Evolutionary conservation across 2,888 invertebrate species (phyloP).

Genomic region (Sicus ferrugineus): DNA sequence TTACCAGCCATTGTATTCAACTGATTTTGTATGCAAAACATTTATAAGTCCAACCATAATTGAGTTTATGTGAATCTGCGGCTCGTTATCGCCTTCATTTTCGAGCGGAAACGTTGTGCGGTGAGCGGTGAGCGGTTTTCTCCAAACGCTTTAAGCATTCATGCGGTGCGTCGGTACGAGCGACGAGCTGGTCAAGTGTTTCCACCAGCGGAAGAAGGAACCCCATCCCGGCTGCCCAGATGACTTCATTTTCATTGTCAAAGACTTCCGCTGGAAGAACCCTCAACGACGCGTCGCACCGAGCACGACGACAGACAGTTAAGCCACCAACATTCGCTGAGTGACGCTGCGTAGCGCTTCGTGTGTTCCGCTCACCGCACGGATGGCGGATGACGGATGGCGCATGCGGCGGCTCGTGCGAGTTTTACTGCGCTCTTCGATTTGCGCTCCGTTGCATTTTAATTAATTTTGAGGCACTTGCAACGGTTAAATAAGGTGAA

Average conservation of each 20-base stretch:
- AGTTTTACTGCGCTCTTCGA: constrained; percentile 8
- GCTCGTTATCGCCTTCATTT: too few species aligned
- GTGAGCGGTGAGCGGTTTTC: constrained; percentile 24
- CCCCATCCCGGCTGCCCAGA: constrained; percentile 23
- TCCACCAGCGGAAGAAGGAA: constrained; percentile 37
- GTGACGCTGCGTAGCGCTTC: neutral
- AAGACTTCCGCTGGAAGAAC: constrained; percentile 33
- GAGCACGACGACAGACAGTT: constrained; percentile 29
- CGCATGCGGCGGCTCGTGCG: neutral
- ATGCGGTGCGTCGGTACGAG: neutral
- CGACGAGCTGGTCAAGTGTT: constrained; percentile 8
- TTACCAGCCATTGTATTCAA: neutral
- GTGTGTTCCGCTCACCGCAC: neutral
- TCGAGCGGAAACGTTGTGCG: neutral
- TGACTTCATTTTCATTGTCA: constrained; percentile 34
- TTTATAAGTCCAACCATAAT: constrained; percentile 32
- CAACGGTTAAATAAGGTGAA: constrained; percentile 53
- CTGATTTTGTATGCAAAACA: constrained; percentile 29
- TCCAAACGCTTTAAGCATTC: constrained; percentile 16
- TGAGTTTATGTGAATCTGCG: constrained; percentile 10
- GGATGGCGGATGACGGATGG: neutral
- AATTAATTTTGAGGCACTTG: constrained; percentile 17
- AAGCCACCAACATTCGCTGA: constrained; percentile 12
- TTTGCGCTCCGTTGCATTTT: constrained; percentile 29
- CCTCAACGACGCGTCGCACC: constrained; percentile 15